Percentiles rank a stretch among this genome's conserved stretches.
These are phyloP conservation scores for Furcifer pardalis DNA, from an alignment of 2,797 vertebrate genomes.

Conservation along the genomic window DNA sequence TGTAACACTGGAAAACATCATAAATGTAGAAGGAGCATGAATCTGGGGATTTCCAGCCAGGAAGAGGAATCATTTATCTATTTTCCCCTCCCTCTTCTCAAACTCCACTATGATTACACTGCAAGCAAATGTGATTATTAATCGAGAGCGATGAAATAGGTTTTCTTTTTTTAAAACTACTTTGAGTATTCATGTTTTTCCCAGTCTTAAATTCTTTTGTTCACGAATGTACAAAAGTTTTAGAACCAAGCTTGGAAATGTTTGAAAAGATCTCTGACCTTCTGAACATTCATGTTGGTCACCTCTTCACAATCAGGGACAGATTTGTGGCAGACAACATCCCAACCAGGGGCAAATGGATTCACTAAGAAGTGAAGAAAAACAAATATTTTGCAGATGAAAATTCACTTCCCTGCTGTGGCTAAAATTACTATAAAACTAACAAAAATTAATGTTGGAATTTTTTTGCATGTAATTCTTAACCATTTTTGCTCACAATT, in stretches of 20 bases:
- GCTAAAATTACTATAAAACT: background rate
- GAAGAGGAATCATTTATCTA: background rate
- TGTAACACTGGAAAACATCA: background rate
- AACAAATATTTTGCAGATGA: background rate
- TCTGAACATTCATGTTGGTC: constrained; percentile 62
- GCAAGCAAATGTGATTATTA: background rate
- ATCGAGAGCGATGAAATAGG: background rate
- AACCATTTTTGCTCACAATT: background rate
- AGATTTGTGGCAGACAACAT: constrained; percentile 50
- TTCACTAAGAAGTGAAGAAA: constrained; percentile 63
- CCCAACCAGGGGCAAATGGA: constrained; percentile 72
- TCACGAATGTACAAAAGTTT: background rate
- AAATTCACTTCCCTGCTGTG: background rate
- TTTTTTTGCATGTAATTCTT: background rate
- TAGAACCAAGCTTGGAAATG: background rate
- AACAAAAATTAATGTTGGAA: background rate
- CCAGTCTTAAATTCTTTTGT: too few relatives aligned
- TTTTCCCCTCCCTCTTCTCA: too few relatives aligned
- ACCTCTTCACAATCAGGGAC: constrained; percentile 65
- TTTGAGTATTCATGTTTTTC: background rate
- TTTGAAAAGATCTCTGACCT: constrained; percentile 64
- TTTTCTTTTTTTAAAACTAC: background rate
- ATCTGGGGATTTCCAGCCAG: background rate
- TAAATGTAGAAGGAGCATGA: background rate
- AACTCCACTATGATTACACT: background rate